Conservation (phyloP, 2,113 vertebrate species). For the Collichthys lucidus region DNA sequence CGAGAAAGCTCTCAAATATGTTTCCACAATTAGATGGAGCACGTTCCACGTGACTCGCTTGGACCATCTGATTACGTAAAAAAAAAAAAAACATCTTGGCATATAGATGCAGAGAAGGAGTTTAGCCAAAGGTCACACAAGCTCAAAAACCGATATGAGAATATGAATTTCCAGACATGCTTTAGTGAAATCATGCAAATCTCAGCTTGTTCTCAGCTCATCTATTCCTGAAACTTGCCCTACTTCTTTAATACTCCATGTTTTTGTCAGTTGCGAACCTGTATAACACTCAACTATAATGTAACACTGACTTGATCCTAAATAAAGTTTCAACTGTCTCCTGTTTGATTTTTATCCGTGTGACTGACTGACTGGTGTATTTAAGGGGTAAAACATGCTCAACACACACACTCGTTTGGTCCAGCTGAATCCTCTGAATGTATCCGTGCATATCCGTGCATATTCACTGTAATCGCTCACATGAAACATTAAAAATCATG, state of each 20-base stretch:
- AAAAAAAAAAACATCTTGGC: background rate
- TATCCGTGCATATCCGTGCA: too few relatives aligned
- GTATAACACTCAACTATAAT: background rate
- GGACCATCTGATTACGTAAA: background rate
- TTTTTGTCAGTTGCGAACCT: background rate
- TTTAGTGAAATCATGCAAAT: background rate
- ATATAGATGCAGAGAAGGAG: background rate
- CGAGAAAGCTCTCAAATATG: background rate
- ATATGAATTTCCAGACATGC: too few relatives aligned
- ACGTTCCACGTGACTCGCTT: too few relatives aligned
- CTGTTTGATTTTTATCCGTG: background rate
- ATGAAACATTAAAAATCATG: background rate
- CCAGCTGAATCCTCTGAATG: too few relatives aligned
- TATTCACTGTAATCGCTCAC: too few relatives aligned
- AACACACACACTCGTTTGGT: background rate
- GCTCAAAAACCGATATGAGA: background rate
- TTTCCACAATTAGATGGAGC: background rate
- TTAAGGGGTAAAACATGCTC: background rate
- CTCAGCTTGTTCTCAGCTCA: background rate
- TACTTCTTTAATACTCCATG: background rate
- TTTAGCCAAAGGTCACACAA: background rate
- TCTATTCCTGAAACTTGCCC: background rate
- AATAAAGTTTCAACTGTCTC: background rate
- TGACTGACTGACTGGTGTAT: background rate
- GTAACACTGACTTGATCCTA: background rate